Base-by-base conservation (phyloP, 2,113 vertebrate genomes). In the Mungos mungo region DNA sequence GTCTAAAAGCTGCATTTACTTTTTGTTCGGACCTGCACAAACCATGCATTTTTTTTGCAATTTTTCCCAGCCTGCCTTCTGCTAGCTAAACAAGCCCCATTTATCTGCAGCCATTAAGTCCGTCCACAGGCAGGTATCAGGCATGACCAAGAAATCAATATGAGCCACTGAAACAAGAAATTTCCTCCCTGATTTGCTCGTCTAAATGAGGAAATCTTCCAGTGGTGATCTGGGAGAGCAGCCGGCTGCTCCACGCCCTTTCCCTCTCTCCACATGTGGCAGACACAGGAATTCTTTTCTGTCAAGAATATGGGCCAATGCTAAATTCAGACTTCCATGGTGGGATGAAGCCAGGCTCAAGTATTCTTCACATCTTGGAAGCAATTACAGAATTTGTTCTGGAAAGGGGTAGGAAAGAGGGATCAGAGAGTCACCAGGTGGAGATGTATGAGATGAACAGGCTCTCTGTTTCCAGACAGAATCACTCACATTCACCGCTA, bases 131-230 rank as follows among this genome's bases (percentile, higher is more conserved):
- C 96, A 96, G 72, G 82, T 92, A 95, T 45, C 83, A 80, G 57
- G 63, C 80, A 16, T 57, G 79, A 93, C 89, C 69, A 90, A 74
- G 77, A 96, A 98, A 96, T 98, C 96, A 71, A 90, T 93, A 93
- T 0, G 57, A 96, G 87, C 95, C 86, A 38, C 8, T 13, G 52
- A 87, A 95, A 97, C 47, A 88, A 33, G 86, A 63, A 95, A 93
- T 5, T 93, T 91, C 91, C 82, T 92, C 72, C 66, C 60, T 54
- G 23, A 41, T 88, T 14, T 35, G 66, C 38, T 63, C 11, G 1
- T 84, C 85, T 79, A 85, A 91, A 52, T 33, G 41, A 38, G 72
- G 38, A 95, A 81, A 91, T 71, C n/a, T 41, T 80, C 88, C 94
- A 92, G 7, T 5, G 18, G 52, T 35, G 33, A 52, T 50, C 65